Evolutionary conservation across 2,113 vertebrate genomes (phyloP), one percentile per base, ranked within the genome.

Genomic region (Apodemus sylvaticus): DNA sequence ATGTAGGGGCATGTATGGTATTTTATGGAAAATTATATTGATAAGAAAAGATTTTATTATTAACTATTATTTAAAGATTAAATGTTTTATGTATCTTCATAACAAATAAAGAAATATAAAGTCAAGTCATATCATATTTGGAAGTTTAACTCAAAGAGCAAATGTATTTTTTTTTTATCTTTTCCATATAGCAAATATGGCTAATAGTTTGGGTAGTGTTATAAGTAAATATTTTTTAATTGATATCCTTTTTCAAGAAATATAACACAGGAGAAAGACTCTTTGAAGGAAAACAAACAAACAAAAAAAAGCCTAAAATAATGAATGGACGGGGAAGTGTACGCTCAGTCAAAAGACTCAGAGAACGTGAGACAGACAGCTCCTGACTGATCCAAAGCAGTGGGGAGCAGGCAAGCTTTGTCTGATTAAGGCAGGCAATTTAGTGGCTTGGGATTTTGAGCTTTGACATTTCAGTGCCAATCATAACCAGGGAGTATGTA

Each of bases 391-490:
- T 71, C 20, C 66, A 55, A 34, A 90, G 90, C 79, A 45, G 85
- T 78, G 12, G 11, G 74, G 19, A 31, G 48, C 64, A 90, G 88
- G 76, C 60, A 94, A 85, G 29, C 11, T 39, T 34, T 89, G 53
- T 45, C 78, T 97, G 90, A 94, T 94, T 92, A 93, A 94, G 68
- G 86, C 60, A 91, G 8, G 45, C 68, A 95, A 97, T 96, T 95
- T 81, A 94, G 51, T 97, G 62, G 82, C 58, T 96, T 94, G 58
- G 77, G 90, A 96, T 95, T 95, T 87, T 94, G 62, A 96, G 94
- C 60, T 97, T 94, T 94, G 97, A 97, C 93, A 96, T 96, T 95
- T 96, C 71, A 86, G 81, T 96, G 91, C 58, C 94, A 96, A 83
- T 96, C 97, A 97, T 95, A 95, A 92, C 90, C 66, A 94, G 48